Conservation (phyloP, 2,797 vertebrate species). For the Emydoidea blandingii region DNA sequence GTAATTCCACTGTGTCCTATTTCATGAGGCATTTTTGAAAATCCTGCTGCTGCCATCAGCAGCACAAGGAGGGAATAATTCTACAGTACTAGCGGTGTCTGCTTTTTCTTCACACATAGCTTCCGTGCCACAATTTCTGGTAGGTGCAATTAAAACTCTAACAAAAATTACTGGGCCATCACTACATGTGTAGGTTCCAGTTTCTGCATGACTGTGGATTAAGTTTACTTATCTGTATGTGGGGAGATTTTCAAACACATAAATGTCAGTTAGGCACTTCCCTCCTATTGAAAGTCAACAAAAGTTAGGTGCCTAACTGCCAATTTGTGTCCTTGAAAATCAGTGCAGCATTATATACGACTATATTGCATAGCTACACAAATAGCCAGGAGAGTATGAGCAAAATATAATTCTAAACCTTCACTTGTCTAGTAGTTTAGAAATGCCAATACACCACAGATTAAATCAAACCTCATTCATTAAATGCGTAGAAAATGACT, state of each 20-base stretch:
- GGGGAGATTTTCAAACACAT: background rate
- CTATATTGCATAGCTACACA: background rate
- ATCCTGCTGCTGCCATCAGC: background rate
- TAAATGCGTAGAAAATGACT: constrained; percentile 8
- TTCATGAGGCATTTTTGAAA: background rate
- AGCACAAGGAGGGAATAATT: background rate
- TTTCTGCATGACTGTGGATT: background rate
- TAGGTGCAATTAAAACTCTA: background rate
- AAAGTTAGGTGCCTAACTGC: background rate
- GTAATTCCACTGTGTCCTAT: background rate
- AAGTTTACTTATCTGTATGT: background rate
- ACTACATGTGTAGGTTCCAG: background rate
- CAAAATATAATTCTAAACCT: background rate
- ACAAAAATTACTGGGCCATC: background rate
- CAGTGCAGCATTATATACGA: background rate
- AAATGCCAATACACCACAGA: background rate
- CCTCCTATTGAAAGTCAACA: background rate
- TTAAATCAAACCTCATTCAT: constrained; percentile 17
- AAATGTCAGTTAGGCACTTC: too few species aligned
- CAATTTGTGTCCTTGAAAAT: background rate
- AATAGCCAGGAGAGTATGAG: background rate
- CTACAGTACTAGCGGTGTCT: background rate
- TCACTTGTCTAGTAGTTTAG: background rate
- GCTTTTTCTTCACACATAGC: background rate
- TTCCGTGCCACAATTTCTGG: background rate